Evolutionary conservation across 1,140 invertebrate species (phyloP).

Genomic region (Carcinoscorpius rotundicauda): DNA sequence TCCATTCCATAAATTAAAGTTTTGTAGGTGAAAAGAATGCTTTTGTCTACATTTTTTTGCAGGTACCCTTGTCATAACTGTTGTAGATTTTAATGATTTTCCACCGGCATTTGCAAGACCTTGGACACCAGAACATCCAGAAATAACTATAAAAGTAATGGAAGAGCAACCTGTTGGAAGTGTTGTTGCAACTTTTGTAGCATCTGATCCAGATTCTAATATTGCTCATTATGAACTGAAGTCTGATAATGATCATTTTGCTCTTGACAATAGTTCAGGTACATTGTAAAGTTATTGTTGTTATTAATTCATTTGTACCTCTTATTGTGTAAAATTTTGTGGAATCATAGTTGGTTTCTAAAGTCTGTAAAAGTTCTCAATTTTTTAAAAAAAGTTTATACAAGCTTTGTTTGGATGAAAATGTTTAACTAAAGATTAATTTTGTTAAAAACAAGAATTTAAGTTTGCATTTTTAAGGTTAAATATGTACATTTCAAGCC

Average conservation of each 20-base stretch:
- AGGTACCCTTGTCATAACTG: slow-evolving; percentile 69
- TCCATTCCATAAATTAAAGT: neutral
- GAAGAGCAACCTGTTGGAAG: slow-evolving; percentile 74
- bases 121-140: slow-evolving; percentile 52
- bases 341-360: too few species aligned
- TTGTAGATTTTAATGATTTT: slow-evolving; percentile 63
- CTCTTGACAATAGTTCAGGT: slow-evolving; percentile 43
- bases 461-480: too few species aligned
- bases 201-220: slow-evolving; percentile 67
- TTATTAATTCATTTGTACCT: slow-evolving; percentile 8
- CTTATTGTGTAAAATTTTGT: slow-evolving; percentile 24
- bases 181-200: slow-evolving; percentile 61
- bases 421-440: too few species aligned
- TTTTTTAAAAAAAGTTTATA: too few species aligned
- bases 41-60: slow-evolving; percentile 8
- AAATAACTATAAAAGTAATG: slow-evolving; percentile 52
- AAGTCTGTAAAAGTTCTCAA: too few species aligned
- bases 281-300: slow-evolving; percentile 2
- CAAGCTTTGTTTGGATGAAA: too few species aligned
- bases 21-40: neutral
- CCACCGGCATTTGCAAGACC: slow-evolving; percentile 51
- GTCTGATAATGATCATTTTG: slow-evolving; percentile 57
- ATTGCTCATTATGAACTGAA: slow-evolving; percentile 60
- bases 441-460: too few species aligned
- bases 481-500: too few species aligned